Evolutionary conservation across 2,797 vertebrate genomes (phyloP).

Genomic region (Sebastes aleutianus): DNA sequence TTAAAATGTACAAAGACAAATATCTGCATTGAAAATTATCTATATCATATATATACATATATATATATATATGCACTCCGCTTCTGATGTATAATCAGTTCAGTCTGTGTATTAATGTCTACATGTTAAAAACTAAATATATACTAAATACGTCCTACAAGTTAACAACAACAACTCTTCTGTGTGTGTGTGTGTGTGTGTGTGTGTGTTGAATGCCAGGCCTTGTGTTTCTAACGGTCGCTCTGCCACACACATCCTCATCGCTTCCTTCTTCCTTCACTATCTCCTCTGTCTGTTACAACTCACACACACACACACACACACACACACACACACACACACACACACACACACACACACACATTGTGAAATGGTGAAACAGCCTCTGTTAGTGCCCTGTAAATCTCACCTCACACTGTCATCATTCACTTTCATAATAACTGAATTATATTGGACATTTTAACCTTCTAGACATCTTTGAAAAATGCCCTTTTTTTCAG

Average conservation of each 20-base stretch:
- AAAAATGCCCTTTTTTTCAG: not conserved
- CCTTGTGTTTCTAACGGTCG: constrained; percentile 57
- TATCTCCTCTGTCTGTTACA: constrained; percentile 49
- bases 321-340: constrained; percentile 1
- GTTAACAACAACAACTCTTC: not conserved
- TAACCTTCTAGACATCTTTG: too few relatives aligned
- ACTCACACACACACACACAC: constrained; percentile 6
- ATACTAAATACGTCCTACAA: not conserved
- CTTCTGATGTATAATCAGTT: not conserved
- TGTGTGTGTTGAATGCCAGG: constrained; percentile 10
- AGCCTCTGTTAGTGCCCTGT: not conserved
- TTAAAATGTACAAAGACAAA: not conserved
- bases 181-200: too few relatives aligned
- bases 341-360: not conserved
- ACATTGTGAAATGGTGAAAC: not conserved
- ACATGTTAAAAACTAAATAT: not conserved
- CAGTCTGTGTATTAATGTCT: not conserved
- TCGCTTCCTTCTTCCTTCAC: constrained; percentile 51
- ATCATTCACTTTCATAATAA: not conserved
- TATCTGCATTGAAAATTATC: not conserved
- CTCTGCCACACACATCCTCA: constrained; percentile 60
- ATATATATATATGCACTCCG: too few relatives aligned
- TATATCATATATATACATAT: too few relatives aligned
- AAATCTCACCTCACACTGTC: not conserved
- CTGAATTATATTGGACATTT: too few relatives aligned